Evolutionary conservation across 2,797 vertebrate species (phyloP).

Genomic region (Borostomias antarcticus): DNA sequence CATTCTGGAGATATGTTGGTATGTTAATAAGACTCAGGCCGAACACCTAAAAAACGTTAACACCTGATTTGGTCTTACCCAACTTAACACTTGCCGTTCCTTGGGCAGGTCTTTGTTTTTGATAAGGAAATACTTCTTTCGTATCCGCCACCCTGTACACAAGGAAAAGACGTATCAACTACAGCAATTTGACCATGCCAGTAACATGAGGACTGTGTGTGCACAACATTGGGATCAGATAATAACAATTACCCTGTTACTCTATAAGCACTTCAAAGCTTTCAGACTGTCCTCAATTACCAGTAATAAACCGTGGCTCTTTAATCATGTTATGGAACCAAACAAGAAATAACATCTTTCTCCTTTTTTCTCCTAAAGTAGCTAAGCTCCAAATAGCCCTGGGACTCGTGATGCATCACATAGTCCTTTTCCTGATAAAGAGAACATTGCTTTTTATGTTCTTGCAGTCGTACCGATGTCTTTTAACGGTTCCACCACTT

Average conservation of each 20-base stretch:
- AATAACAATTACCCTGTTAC: no score
- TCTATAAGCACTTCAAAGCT: neutral
- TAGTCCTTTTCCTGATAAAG: neutral
- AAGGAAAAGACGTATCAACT: neutral
- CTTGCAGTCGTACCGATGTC: constrained; percentile 87
- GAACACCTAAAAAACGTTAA: neutral
- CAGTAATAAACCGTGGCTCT: neutral
- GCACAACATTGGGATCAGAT: no score
- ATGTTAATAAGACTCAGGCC: neutral
- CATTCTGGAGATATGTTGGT: no score
- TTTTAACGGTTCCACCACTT: constrained; percentile 92
- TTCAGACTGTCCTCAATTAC: neutral
- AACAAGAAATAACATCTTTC: neutral
- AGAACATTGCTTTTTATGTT: neutral
- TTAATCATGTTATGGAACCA: neutral
- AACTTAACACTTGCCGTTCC: constrained; percentile 91
- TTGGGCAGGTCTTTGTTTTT: constrained; percentile 95
- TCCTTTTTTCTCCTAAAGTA: neutral
- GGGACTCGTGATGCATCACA: neutral
- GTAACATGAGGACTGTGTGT: no score
- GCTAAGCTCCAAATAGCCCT: no score
- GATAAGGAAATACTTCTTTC: constrained; percentile 95
- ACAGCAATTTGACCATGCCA: no score
- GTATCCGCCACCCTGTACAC: constrained; percentile 90
- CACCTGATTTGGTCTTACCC: constrained; percentile 76